Conservation (phyloP, 2,797 vertebrate species). For the Tapera naevia region DNA sequence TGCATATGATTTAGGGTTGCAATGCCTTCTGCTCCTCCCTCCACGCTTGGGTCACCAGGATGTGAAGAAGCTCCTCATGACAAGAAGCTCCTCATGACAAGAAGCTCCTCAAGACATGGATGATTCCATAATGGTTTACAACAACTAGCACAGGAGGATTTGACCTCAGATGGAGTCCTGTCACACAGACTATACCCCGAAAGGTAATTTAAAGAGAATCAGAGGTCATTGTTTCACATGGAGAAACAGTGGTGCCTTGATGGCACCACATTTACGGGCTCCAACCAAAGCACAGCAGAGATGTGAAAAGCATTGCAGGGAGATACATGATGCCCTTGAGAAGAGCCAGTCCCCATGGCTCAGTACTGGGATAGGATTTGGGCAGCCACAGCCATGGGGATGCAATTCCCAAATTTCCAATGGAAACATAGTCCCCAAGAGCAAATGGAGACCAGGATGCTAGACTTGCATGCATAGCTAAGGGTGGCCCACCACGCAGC, state of each 20-base stretch:
- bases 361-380: accelerated
- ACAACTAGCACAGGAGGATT: not conserved
- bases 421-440: accelerated
- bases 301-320: not conserved
- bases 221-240: no score
- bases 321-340: accelerated
- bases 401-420: not conserved
- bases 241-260: not conserved
- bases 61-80: no score
- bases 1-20: accelerated
- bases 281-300: not conserved
- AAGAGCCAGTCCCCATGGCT: not conserved
- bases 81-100: not conserved
- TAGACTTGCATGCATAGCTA: accelerated
- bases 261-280: not conserved
- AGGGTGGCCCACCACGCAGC: not conserved
- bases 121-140: not conserved
- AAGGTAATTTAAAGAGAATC: not conserved
- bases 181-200: accelerated
- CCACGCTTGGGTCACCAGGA: not conserved
- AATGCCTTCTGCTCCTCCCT: not conserved
- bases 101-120: no score
- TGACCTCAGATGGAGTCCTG: not conserved
- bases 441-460: not conserved
- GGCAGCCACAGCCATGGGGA: not conserved